Evolutionary conservation across 2,797 vertebrate species (phyloP).

Genomic region (Falco cherrug): DNA sequence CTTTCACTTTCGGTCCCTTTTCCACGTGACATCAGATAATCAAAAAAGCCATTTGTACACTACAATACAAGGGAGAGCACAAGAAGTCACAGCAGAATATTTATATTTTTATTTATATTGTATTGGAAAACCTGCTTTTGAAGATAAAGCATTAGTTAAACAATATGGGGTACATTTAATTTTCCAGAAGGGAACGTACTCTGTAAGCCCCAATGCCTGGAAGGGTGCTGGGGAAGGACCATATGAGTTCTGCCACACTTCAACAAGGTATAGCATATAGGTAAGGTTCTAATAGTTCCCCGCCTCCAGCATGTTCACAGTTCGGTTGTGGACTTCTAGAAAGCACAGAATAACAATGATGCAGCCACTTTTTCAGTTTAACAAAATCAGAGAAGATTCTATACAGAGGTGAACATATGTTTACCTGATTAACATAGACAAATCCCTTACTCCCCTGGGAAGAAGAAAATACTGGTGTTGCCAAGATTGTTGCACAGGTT

Average conservation of each 20-base stretch:
- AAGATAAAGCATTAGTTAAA: background rate
- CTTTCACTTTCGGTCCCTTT: background rate
- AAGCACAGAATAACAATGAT: background rate
- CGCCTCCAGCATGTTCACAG: background rate
- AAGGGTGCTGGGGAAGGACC: background rate
- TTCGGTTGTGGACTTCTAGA: background rate
- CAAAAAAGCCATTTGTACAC: background rate
- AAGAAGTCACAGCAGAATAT: background rate
- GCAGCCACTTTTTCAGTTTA: background rate
- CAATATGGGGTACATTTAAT: background rate
- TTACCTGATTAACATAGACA: background rate
- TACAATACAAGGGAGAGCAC: background rate
- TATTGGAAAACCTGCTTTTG: background rate
- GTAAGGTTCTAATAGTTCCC: background rate
- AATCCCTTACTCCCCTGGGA: background rate
- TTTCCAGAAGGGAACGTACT: background rate
- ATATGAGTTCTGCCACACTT: background rate
- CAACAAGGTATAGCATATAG: fast-evolving
- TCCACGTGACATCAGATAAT: background rate
- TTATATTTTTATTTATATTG: background rate
- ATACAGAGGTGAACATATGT: background rate
- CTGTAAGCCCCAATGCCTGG: background rate
- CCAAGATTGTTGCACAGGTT: background rate
- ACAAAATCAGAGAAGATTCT: background rate
- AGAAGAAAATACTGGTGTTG: background rate